A percentile compares a stretch with the other conserved stretches of the same genome.
phyloP scores from a whole-genome alignment of 2,113 vertebrate genomes.

The Crocuta crocuta region DNA sequence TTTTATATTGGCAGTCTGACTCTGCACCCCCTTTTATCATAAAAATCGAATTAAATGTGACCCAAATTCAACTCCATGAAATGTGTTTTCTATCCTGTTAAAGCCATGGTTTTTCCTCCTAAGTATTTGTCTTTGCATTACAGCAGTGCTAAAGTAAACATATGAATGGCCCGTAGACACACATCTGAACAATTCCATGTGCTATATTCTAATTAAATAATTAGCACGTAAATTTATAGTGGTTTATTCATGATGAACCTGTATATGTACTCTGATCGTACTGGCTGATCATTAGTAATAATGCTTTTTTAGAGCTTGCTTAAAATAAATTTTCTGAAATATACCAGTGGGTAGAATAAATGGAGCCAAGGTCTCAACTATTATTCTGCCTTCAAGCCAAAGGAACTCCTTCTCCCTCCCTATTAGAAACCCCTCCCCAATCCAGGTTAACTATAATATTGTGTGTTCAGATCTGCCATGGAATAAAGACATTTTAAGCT shows the following conservation, averaged over 20 bases:
- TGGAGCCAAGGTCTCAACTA: background rate
- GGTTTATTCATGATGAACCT: slow-evolving; percentile 11
- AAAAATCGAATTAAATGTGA: slow-evolving; percentile 41
- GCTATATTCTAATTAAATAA: slow-evolving; percentile 36
- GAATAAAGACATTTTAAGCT: slow-evolving; percentile 7
- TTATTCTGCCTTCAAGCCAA: background rate
- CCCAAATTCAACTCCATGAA: background rate
- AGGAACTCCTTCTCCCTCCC: background rate
- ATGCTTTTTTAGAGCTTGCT: background rate
- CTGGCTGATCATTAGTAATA: background rate
- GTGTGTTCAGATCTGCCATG: background rate
- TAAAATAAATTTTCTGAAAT: slow-evolving; percentile 42
- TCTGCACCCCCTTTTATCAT: background rate
- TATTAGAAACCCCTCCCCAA: background rate
- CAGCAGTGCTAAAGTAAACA: background rate
- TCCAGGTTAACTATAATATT: background rate
- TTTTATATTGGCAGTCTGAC: slow-evolving; percentile 28
- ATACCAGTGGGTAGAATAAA: background rate
- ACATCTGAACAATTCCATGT: background rate
- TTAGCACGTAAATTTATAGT: background rate
- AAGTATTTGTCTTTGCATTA: slow-evolving; percentile 39
- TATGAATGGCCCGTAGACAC: background rate
- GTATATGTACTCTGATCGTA: background rate
- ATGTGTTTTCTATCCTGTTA: slow-evolving; percentile 7
- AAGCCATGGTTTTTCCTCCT: background rate